A percentile compares a stretch with the other conserved stretches of the same genome.
phyloP scores from a whole-genome alignment of 2,888 invertebrate species.

The Amiota minor region DNA sequence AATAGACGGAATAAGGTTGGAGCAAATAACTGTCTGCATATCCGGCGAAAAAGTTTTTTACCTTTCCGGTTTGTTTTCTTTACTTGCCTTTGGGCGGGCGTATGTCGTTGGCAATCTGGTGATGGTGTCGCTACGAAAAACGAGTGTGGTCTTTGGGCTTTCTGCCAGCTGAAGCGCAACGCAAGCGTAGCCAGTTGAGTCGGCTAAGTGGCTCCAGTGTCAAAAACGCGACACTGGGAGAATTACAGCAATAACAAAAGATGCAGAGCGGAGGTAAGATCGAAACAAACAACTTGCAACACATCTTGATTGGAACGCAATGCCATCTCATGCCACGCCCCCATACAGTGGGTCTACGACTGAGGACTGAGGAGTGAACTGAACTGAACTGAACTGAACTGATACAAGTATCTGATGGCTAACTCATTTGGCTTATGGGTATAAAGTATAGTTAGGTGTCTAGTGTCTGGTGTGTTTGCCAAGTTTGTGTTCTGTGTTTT shows the following conservation, averaged over 20 bases:
- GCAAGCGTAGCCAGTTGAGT: constrained; percentile 41
- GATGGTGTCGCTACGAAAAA: constrained; percentile 48
- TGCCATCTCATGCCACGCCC: constrained; percentile 1
- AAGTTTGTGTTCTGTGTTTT: constrained; percentile 48
- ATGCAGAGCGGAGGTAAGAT: constrained; percentile 20
- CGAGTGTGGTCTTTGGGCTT: constrained; percentile 1
- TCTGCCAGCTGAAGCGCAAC: constrained; percentile 31
- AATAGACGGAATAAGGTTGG: neutral
- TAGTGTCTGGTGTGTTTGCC: constrained; percentile 44
- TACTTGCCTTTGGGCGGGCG: neutral
- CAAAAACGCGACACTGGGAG: constrained; percentile 37
- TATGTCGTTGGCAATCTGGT: constrained; percentile 54
- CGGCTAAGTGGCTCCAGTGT: constrained; percentile 50
- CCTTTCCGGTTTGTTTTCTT: neutral
- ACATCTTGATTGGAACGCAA: constrained; percentile 24
- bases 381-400: too few species aligned
- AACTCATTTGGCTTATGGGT: constrained; percentile 4
- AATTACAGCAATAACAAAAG: constrained; percentile 14
- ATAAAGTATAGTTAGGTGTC: too few species aligned
- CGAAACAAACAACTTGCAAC: constrained; percentile 10
- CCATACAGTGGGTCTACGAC: too few species aligned
- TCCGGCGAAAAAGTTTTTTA: constrained; percentile 34
- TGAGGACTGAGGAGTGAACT: too few species aligned
- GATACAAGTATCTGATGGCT: neutral
- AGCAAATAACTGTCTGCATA: constrained; percentile 23